A percentile compares a stretch with the other conserved stretches of the same genome.
Evolutionary conservation across 2,888 invertebrate species (phyloP).

Genomic region (Rutpela maculata): DNA sequence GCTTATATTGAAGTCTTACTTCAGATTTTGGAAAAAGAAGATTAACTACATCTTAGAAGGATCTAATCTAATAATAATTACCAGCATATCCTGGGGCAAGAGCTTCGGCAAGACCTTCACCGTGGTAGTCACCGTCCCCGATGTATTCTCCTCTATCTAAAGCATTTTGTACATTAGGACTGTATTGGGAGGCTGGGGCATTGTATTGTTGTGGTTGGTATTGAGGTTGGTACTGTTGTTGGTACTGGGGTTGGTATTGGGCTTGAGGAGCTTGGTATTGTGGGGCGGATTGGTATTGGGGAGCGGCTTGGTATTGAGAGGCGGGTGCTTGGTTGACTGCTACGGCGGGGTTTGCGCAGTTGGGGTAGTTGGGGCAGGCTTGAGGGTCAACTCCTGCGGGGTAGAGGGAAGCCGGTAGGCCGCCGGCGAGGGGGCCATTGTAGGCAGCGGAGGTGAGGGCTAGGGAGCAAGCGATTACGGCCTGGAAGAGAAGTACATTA

Average conservation of each 20-base stretch:
- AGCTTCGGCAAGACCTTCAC: conserved; percentile 68
- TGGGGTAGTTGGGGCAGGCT: conserved; percentile 68
- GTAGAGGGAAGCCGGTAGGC: conserved; percentile 65
- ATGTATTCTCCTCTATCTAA: conserved; percentile 68
- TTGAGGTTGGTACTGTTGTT: conserved; percentile 51
- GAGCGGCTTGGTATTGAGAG: conserved; percentile 44
- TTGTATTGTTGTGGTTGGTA: conserved; percentile 60
- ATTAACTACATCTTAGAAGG: no score
- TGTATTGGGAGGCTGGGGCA: conserved; percentile 59
- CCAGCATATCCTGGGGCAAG: conserved; percentile 64
- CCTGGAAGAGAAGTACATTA: conserved; percentile 62
- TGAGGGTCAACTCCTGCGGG: conserved; percentile 67
- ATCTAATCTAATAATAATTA: conserved; percentile 39
- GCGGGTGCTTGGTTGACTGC: conserved; percentile 58
- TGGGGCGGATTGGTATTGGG: conserved; percentile 50
- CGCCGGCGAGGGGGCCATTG: conserved; percentile 67
- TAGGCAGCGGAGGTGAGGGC: conserved; percentile 60
- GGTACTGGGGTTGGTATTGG: conserved; percentile 50
- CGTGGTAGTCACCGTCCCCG: conserved; percentile 68
- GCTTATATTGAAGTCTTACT: no score
- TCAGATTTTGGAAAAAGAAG: no score
- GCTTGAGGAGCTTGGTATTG: conserved; percentile 52
- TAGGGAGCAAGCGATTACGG: conserved; percentile 65
- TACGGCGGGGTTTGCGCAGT: conserved; percentile 66
- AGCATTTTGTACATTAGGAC: conserved; percentile 63